Base-by-base conservation (phyloP, 2,113 vertebrate genomes). In the Oncorhynchus keta region DNA sequence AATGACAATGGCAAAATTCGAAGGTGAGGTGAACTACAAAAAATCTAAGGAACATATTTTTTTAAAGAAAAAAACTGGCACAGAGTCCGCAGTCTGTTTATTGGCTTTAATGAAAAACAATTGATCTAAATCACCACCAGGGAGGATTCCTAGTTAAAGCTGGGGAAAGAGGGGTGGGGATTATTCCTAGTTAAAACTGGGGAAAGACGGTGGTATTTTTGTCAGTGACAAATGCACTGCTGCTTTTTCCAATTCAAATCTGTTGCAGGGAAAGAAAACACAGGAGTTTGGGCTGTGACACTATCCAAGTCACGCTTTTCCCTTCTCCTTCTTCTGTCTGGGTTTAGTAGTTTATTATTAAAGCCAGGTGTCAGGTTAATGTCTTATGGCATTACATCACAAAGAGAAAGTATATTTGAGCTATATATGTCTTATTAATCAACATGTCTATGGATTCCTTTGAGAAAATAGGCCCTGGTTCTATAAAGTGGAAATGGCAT, bases 21-120 rank as follows among this genome's bases (percentile, higher is more conserved):
- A 76, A 75, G 82, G 79, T 28, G 79, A n/a, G 48, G 79, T 84
- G 89, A 90, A 89, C 51, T 5, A 55, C 51, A 55, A 55, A 51
- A 55, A 55, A 18, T 35, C 0, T 1, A 55, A 55, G 51, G 4
- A 55, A 55, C 1, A 55, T 35, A 35, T 35, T 1, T 35, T 35
- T 35, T 35, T 6, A 1, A 55, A 55, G 16, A 55, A 18, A 18
- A 85, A 87, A 88, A 75, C 51, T 89, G 83, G 28, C 89, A 90
- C 81, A 74, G 86, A 89, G 86, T 90, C 87, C 82, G 77, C 87
- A 88, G 89, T 89, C 92, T 95, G 95, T 96, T 97, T 96, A 96
- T 95, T 95, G 93, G 94, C 84, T 92, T 93, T 96, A 96, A 97
- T 97, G 95, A 97, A 96, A 97, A 95, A 92, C 70, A 78, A 96